Base-by-base conservation (phyloP, 2,888 invertebrate genomes). In the Callinectes sapidus region DNA sequence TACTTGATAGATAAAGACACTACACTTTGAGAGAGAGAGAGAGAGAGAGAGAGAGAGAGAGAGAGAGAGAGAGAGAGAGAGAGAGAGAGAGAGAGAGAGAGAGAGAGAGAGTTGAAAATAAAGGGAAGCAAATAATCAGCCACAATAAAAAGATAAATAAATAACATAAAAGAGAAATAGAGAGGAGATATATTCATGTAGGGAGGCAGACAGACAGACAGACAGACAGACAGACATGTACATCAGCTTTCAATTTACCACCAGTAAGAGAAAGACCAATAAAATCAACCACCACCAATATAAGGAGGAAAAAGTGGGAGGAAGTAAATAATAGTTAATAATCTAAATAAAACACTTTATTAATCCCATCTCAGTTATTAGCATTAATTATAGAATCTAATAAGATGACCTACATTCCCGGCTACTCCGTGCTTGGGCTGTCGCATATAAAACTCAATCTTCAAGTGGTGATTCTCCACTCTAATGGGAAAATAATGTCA, bases 291-390 rank as follows among this genome's bases (percentile, higher is more conserved):
- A 5, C 32, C 32, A 5, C 81, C 28, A 54, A 16, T 48, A 48
- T 13, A 87, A 13, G 42, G 16, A 39, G 32, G 10, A 32, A 32
- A 28, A 18, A 39, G n/a, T n/a, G n/a, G 48, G 23, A 54, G 14
- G 55, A 55, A 28, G 71, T 35, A 87, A 39, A 86, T 81, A n/a
- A 86, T 85, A 93, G 89, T 23, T 61, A 32, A 61, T 42, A 48
- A 32, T 93, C 93, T 93, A 93, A 93, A 93, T 93, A 93, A 93
- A 93, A 93, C 93, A 93, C 93, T 93, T 93, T 93, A 93, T 93
- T 93, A 93, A 91, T 93, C 93, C 93, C 93, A 93, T 91, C 90
- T 90, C 87, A 90, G 86, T 91, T 92, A 92, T 90, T 93, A 91
- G 93, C 93, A 93, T 93, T 93, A 93, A 93, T 91, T 88, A 92